These are phyloP conservation scores for Columba livia DNA, from an alignment of 2,113 vertebrate genomes.

Conservation along the genomic window DNA sequence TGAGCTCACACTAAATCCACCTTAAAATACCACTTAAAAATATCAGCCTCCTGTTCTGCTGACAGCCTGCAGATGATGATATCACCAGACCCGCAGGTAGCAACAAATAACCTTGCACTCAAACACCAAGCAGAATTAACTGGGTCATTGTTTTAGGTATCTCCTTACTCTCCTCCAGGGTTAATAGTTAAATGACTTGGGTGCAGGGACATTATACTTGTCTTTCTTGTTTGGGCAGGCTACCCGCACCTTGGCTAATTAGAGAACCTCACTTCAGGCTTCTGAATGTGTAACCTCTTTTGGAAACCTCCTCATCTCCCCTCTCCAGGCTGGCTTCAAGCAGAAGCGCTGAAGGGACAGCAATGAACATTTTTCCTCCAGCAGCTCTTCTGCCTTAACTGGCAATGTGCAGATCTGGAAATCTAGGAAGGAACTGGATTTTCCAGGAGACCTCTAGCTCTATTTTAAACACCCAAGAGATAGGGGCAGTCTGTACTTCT, in stretches of 20 bases:
- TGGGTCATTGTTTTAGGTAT: conserved; percentile 50
- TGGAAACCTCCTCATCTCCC: not conserved
- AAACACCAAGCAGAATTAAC: not conserved
- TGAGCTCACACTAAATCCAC: not conserved
- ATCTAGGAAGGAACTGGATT: not conserved
- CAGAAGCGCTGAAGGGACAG: accelerated
- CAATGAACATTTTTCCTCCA: not conserved
- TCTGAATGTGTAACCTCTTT: not conserved
- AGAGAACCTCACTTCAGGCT: conserved; percentile 17
- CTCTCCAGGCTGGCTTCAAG: not conserved
- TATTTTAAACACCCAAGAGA: not conserved
- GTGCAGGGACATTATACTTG: conserved; percentile 24
- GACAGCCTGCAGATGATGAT: not conserved
- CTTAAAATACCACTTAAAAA: not conserved
- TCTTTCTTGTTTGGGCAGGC: conserved; percentile 58
- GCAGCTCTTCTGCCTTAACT: not conserved
- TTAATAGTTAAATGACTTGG: conserved; percentile 55
- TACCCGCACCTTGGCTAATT: conserved; percentile 9
- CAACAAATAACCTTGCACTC: conserved; percentile 22
- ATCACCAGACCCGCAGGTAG: conserved; percentile 33
- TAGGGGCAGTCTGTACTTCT: not conserved
- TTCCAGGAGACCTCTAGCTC: not conserved
- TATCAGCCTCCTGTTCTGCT: not conserved
- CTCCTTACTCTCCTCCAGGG: conserved; percentile 42
- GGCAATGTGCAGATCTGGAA: not conserved